Percentiles rank a stretch among this genome's conserved stretches.
These are phyloP conservation scores for Tenthredo livida DNA, from an alignment of 2,888 invertebrate genomes.

Conservation along the genomic window DNA sequence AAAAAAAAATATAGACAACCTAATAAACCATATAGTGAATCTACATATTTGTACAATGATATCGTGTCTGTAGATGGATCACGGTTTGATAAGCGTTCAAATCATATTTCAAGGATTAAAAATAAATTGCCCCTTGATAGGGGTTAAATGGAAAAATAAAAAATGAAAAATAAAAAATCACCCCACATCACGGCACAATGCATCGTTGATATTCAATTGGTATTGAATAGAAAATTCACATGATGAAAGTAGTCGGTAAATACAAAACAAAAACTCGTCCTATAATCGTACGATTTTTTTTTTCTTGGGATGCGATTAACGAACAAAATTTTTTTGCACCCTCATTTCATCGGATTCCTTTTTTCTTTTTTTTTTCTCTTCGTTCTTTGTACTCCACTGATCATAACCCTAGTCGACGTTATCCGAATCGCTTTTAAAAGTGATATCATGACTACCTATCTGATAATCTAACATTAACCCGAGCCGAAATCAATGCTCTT, in stretches of 20 bases:
- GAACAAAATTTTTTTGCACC: not conserved
- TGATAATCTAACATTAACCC: not conserved
- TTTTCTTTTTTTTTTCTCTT: not conserved
- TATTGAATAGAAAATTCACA: slow-evolving; percentile 1
- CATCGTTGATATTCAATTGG: slow-evolving; percentile 1
- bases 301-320: not conserved
- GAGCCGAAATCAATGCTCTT: not conserved
- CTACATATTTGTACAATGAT: not conserved
- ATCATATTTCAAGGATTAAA: not conserved
- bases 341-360: not conserved
- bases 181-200: not conserved
- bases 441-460: not conserved
- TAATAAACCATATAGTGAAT: not conserved
- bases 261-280: not conserved
- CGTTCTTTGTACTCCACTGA: not conserved
- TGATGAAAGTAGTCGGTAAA: not conserved
- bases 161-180: not conserved
- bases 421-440: not conserved
- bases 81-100: not conserved
- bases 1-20: not conserved
- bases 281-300: not conserved
- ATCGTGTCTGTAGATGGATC: slow-evolving; percentile 2
- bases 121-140: not conserved
- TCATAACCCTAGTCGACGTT: not conserved
- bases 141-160: not conserved